A percentile compares a stretch with the other conserved stretches of the same genome.
Conservation (phyloP, 1,140 invertebrate genomes). For the Penaeus japonicus region DNA sequence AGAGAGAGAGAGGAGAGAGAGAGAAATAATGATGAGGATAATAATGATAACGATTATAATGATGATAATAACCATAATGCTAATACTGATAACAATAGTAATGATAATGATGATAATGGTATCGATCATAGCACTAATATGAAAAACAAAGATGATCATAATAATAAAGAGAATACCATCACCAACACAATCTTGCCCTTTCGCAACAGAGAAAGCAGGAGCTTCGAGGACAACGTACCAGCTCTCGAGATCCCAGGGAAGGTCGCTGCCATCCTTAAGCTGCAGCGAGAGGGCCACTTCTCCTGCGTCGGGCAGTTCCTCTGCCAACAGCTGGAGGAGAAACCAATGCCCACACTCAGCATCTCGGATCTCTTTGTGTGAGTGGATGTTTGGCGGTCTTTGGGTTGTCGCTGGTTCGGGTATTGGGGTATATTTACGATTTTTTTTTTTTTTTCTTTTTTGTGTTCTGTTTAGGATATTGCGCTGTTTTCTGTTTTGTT, state of each 20-base stretch:
- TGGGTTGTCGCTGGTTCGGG: too few species aligned
- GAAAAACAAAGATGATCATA: too few species aligned
- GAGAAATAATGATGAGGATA: background rate
- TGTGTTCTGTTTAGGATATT: too few species aligned
- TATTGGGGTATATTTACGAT: too few species aligned
- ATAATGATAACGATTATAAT: background rate
- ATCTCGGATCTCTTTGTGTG: slow-evolving; percentile 33
- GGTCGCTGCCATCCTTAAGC: slow-evolving; percentile 39
- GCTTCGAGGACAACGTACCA: background rate
- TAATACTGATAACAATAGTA: background rate
- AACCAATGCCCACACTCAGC: background rate
- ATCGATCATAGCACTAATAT: too few species aligned
- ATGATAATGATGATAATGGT: too few species aligned
- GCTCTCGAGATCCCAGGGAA: slow-evolving; percentile 38
- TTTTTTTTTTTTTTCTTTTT: too few species aligned
- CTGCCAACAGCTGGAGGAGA: slow-evolving; percentile 28
- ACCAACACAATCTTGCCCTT: background rate
- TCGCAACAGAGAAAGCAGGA: background rate
- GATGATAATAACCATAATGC: background rate
- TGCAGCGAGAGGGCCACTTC: slow-evolving; percentile 28
- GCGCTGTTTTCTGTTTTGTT: too few species aligned
- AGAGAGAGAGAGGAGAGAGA: too few species aligned
- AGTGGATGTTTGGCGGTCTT: background rate
- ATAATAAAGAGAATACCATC: background rate
- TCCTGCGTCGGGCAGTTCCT: slow-evolving; percentile 40